phyloP scores from a whole-genome alignment of 2,113 vertebrate genomes.

The Seriola aureovittata region DNA sequence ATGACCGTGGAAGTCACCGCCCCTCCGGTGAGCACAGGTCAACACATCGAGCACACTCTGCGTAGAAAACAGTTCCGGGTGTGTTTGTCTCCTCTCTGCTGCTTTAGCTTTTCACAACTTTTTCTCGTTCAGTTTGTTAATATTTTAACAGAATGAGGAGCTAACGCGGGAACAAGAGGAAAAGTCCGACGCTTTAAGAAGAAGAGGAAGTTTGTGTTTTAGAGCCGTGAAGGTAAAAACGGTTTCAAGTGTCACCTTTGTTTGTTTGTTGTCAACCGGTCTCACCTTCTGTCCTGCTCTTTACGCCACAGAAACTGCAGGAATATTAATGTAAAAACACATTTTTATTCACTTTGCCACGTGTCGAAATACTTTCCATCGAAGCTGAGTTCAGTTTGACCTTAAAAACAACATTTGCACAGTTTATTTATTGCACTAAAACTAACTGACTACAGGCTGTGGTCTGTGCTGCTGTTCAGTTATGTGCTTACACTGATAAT shows the following conservation, averaged over 20 bases:
- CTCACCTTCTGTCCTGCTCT: neutral
- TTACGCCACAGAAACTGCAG: neutral
- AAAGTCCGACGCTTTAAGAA: neutral
- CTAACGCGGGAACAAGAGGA: neutral
- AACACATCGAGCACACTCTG: neutral
- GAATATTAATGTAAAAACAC: accelerated
- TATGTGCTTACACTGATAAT: neutral
- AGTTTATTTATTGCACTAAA: neutral
- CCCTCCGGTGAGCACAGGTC: neutral
- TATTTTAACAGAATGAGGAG: neutral
- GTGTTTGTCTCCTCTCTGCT: constrained; percentile 7
- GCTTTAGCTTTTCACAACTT: neutral
- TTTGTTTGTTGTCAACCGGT: neutral
- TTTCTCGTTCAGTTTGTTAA: accelerated
- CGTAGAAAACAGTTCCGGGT: constrained; percentile 54
- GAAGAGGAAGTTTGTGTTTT: neutral
- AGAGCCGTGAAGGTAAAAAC: constrained; percentile 42
- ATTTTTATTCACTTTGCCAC: neutral
- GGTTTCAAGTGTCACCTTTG: neutral
- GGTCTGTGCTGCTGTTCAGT: neutral
- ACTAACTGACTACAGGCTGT: neutral
- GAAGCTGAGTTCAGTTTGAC: neutral
- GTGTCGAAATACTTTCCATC: neutral
- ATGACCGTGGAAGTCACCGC: constrained; percentile 14
- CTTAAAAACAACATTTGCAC: too few relatives aligned